Evolutionary conservation across 2,113 vertebrate species (phyloP).

Genomic region (Chaetodon auriga): DNA sequence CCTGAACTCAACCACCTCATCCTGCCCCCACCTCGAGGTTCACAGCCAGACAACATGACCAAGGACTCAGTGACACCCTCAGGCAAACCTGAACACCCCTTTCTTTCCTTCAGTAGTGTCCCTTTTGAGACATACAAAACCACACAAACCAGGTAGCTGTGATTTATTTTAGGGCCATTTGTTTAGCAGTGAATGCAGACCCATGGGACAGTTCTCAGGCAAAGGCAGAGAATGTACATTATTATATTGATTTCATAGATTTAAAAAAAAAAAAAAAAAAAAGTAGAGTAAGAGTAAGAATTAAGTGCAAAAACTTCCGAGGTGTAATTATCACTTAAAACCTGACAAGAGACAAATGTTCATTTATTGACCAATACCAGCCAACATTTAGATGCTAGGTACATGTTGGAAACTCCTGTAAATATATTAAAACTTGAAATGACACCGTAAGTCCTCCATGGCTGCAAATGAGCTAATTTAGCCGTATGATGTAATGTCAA

Average conservation of each 20-base stretch:
- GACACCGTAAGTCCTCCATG: neutral
- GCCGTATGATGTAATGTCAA: neutral
- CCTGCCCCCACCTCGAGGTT: neutral
- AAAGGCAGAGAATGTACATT: neutral
- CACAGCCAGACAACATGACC: conserved; percentile 11
- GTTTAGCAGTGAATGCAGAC: neutral
- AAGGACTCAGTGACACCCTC: conserved; percentile 8
- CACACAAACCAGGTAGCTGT: neutral
- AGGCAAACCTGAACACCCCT: neutral
- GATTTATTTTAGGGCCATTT: neutral
- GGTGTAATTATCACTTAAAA: neutral
- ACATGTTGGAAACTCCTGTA: neutral
- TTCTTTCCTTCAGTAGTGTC: neutral
- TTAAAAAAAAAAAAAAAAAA: too few species aligned
- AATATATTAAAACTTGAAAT: neutral
- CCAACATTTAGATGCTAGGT: neutral
- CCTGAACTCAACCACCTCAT: conserved; percentile 35
- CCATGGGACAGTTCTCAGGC: neutral
- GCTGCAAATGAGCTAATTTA: neutral
- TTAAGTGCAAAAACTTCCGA: too few species aligned
- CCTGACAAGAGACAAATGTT: neutral
- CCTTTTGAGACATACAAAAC: neutral
- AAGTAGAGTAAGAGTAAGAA: neutral
- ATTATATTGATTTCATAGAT: neutral
- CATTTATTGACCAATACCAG: neutral